Evolutionary conservation across 2,888 invertebrate species (phyloP).

Genomic region (Drosophila prostipennis): DNA sequence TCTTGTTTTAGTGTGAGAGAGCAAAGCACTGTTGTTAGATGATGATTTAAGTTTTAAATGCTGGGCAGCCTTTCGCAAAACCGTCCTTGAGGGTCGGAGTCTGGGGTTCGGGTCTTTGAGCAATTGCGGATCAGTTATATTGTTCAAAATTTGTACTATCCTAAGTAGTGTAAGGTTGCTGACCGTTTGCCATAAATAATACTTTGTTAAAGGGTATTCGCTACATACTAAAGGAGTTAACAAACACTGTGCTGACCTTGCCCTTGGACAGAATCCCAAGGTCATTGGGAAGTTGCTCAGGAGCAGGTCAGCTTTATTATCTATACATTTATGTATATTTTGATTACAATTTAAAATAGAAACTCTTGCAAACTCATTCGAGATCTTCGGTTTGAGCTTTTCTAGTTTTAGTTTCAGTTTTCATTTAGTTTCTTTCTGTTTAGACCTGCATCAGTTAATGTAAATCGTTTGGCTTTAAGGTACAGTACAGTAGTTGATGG

Average conservation of each 20-base stretch:
- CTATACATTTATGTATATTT: slow-evolving; percentile 11
- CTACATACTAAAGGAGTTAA: slow-evolving; percentile 48
- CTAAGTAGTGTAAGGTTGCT: slow-evolving; percentile 66
- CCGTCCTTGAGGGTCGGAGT: slow-evolving; percentile 24
- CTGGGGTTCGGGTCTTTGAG: slow-evolving; percentile 30
- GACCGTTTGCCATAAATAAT: slow-evolving; percentile 67
- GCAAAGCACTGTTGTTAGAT: slow-evolving; percentile 49
- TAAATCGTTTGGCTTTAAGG: slow-evolving; percentile 60
- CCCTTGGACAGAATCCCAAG: slow-evolving; percentile 13
- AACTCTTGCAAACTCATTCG: slow-evolving; percentile 77
- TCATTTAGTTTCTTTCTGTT: slow-evolving; percentile 13
- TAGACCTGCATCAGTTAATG: slow-evolving; percentile 38
- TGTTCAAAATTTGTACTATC: slow-evolving; percentile 72
- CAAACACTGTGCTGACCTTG: slow-evolving; percentile 44
- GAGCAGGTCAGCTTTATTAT: slow-evolving; percentile 18
- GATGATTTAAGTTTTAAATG: slow-evolving; percentile 55
- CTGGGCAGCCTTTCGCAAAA: slow-evolving; percentile 62
- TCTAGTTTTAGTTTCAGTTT: slow-evolving; percentile 13
- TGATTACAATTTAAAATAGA: slow-evolving; percentile 72
- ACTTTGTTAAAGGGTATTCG: slow-evolving; percentile 47
- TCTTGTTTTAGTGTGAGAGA: slow-evolving; percentile 16
- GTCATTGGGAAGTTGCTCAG: background rate
- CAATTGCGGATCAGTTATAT: slow-evolving; percentile 49
- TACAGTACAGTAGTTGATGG: slow-evolving; percentile 66
- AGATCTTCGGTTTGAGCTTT: slow-evolving; percentile 45